Conservation (phyloP, 2,797 vertebrate genomes). For the Astyanax mexicanus region DNA sequence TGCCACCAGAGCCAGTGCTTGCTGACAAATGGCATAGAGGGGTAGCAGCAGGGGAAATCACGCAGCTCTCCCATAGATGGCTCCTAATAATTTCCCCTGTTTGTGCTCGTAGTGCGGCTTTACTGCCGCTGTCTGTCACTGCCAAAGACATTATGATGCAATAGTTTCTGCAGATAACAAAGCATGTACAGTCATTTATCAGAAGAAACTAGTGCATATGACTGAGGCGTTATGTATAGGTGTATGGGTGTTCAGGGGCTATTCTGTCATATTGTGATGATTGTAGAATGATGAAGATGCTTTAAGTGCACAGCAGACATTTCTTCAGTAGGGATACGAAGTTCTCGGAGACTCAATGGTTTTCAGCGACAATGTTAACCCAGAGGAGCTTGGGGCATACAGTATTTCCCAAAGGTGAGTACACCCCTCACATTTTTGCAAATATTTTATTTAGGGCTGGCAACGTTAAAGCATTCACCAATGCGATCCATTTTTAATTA, state of each 20-base stretch:
- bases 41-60: conserved; percentile 77
- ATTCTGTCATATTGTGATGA: neutral
- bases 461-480: too few relatives aligned
- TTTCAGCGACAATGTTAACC: too few relatives aligned
- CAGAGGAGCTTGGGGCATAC: too few relatives aligned
- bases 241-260: neutral
- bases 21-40: conserved; percentile 76
- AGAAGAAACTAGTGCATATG: conserved; percentile 3
- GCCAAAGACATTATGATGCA: conserved; percentile 71
- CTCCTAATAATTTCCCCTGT: conserved; percentile 75
- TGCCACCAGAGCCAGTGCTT: conserved; percentile 73
- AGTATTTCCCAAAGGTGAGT: too few relatives aligned
- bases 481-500: too few relatives aligned
- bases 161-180: conserved; percentile 36
- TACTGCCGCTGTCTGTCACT: conserved; percentile 78
- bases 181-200: conserved; percentile 7
- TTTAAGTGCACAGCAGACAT: neutral
- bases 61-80: conserved; percentile 65
- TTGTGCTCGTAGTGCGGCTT: conserved; percentile 68
- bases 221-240: conserved; percentile 11
- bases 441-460: too few relatives aligned
- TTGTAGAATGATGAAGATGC: neutral
- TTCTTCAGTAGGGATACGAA: neutral
- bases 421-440: too few relatives aligned
- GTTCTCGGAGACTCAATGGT: too few relatives aligned